phyloP scores from a whole-genome alignment of 2,888 invertebrate species.

The Liodrosophila aerea region DNA sequence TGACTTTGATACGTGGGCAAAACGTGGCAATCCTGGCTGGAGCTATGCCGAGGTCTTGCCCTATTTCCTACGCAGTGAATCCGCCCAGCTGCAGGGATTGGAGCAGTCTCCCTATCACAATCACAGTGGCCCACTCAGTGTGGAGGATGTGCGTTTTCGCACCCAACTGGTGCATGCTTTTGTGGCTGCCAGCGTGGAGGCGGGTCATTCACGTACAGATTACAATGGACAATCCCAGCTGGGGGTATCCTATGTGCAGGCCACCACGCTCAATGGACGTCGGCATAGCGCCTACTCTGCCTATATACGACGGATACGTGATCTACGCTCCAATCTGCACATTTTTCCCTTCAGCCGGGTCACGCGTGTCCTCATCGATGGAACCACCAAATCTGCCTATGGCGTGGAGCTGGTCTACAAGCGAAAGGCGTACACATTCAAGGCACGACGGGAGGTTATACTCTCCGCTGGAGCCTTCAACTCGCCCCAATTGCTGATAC shows the following conservation, averaged over 20 bases:
- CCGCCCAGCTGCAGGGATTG: constrained; percentile 79
- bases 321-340: constrained; percentile 85
- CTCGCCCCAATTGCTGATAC: constrained; percentile 94
- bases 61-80: constrained; percentile 86
- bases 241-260: constrained; percentile 87
- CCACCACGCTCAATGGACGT: constrained; percentile 84
- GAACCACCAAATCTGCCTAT: constrained; percentile 85
- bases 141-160: constrained; percentile 85
- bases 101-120: constrained; percentile 85
- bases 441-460: constrained; percentile 90
- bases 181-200: constrained; percentile 85
- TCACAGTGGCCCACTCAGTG: constrained; percentile 85
- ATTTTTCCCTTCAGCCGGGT: constrained; percentile 86
- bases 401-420: constrained; percentile 87
- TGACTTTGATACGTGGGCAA: constrained; percentile 88
- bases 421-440: constrained; percentile 78
- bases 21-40: constrained; percentile 89
- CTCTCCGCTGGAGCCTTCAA: constrained; percentile 93
- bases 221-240: constrained; percentile 86
- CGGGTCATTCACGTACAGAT: constrained; percentile 87
- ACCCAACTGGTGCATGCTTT: constrained; percentile 84
- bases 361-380: constrained; percentile 87
- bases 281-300: constrained; percentile 87
- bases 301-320: constrained; percentile 84
- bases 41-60: constrained; percentile 85